Evolutionary conservation across 2,888 invertebrate genomes (phyloP).

Genomic region (Heliconius sara): DNA sequence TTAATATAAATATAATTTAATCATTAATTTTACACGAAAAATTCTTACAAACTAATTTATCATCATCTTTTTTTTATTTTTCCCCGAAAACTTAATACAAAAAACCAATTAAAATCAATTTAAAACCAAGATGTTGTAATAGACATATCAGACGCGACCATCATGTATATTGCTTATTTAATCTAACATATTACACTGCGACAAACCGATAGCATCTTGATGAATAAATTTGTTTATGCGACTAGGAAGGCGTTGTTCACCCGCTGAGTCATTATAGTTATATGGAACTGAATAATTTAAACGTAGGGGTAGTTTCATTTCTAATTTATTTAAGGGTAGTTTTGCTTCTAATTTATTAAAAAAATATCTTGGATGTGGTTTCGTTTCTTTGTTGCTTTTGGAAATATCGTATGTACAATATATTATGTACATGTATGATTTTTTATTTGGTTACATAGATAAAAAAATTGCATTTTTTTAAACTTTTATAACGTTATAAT

Average conservation of each 20-base stretch:
- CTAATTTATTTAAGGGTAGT: not conserved
- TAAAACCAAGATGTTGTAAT: not conserved
- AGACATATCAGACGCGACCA: slow-evolving; percentile 40
- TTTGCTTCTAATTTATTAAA: not conserved
- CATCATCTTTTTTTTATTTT: not conserved
- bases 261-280: slow-evolving; percentile 42
- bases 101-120: slow-evolving; percentile 11
- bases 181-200: slow-evolving; percentile 57
- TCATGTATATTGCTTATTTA: slow-evolving; percentile 53
- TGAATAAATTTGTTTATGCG: slow-evolving; percentile 70
- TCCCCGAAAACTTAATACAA: not conserved
- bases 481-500: too few relatives aligned
- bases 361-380: not conserved
- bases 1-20: too few relatives aligned
- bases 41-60: not conserved
- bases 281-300: slow-evolving; percentile 5
- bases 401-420: not conserved
- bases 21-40: not conserved
- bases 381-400: not conserved
- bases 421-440: not conserved
- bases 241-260: slow-evolving; percentile 55
- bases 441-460: not conserved
- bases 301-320: not conserved
- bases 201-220: slow-evolving; percentile 62
- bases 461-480: too few relatives aligned